Base-by-base conservation (phyloP, 1,140 invertebrate species). In the Teleogryllus occipitalis region DNA sequence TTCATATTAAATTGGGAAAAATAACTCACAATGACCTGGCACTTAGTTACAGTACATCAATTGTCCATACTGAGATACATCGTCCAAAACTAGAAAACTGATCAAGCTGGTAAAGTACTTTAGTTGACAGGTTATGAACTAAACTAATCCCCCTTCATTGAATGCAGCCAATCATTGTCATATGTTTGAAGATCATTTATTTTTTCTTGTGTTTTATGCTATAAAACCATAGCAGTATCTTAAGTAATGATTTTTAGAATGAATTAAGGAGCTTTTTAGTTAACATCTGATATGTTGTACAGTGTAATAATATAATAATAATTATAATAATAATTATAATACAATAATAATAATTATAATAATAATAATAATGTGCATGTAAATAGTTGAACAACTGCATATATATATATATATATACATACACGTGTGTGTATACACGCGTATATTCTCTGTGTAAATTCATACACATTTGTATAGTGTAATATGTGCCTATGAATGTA, bases 221-320 rank as follows among this genome's bases (percentile, higher is more conserved):
- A 65, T 65, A 65, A 65, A 65, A 65, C 10, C 18, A 65, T 65
- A 65, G 54, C 54, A 65, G 2, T 18, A 18, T 65, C 54, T 65
- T 65, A 18, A 14, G 54, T 65, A 65, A 65, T 65, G 18, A 65
- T 65, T 65, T 65, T 65, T 65, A 65, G 54, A 65, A 65, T 65
- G 54, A 65, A 54, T 65, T 65, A 65, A 65, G 54, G 54, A 65
- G 54, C 54, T 65, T 65, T 65, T 65, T 65, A 65, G 54, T 65
- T 65, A 65, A 65, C 54, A 14, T 65, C 27, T 1, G 27, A 39
- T 39, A 39, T 39, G 27, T 65, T 65, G 54, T 65, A 65, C 54
- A 65, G 54, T 65, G 54, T 65, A 65, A 65, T 65, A 65, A 65
- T 65, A 65, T 3, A 3, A 39, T 39, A 39, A 39, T 39, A 39